phyloP scores from a whole-genome alignment of 2,888 invertebrate species.

The Leistus spinibarbis region DNA sequence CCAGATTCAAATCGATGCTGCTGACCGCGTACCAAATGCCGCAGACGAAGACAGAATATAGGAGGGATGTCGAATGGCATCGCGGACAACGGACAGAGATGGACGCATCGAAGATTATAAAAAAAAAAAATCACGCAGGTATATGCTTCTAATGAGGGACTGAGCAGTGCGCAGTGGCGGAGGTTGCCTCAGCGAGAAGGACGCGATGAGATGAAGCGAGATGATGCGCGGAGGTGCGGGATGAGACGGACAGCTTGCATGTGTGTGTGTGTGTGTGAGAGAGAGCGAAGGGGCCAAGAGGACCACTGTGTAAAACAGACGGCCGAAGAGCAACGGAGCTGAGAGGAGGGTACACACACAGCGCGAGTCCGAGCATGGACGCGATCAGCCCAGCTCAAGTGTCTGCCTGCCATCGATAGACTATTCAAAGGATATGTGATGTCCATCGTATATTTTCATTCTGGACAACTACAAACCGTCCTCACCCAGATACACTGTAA shows the following conservation, averaged over 20 bases:
- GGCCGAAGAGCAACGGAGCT: not conserved
- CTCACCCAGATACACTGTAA: not conserved
- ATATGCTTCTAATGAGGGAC: slow-evolving; percentile 42
- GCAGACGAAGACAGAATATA: slow-evolving; percentile 38
- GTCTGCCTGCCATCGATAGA: not conserved
- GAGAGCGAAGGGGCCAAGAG: not conserved
- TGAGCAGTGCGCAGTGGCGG: not conserved
- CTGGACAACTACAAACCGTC: not conserved
- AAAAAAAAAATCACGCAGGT: slow-evolving; percentile 50
- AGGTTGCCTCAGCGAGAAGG: slow-evolving; percentile 4
- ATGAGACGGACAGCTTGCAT: not conserved
- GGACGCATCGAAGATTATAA: slow-evolving; percentile 35
- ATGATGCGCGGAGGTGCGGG: not conserved
- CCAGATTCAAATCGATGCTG: slow-evolving; percentile 35
- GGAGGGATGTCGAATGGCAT: slow-evolving; percentile 43
- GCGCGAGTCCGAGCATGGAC: slow-evolving; percentile 1
- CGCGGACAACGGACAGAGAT: slow-evolving; percentile 23
- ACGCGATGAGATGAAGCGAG: not conserved
- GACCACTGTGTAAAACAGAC: not conserved
- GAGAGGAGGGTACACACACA: not conserved
- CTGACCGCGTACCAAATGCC: slow-evolving; percentile 31
- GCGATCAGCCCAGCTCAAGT: not conserved
- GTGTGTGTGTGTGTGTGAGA: not conserved
- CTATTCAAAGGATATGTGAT: not conserved
- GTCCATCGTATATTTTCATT: not conserved